phyloP scores from a whole-genome alignment of 2,113 vertebrate genomes.

The Canis aureus region DNA sequence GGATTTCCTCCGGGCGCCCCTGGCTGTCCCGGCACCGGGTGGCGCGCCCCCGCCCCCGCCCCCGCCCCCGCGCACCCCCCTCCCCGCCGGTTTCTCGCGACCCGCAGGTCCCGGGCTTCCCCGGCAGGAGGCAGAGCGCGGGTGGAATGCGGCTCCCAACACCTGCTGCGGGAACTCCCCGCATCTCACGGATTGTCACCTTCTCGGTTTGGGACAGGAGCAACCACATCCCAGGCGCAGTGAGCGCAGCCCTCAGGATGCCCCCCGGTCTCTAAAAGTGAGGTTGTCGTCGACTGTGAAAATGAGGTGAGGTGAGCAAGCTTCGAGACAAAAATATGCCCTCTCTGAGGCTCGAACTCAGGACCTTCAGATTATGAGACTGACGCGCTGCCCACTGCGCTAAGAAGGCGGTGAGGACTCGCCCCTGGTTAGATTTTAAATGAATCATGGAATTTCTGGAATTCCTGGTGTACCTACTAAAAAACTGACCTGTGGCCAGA shows the following conservation, averaged over 20 bases:
- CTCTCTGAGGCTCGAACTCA: slow-evolving; percentile 72
- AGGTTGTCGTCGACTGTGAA: neutral
- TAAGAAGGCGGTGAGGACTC: rapidly evolving
- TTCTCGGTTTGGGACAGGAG: neutral
- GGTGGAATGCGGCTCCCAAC: rapidly evolving
- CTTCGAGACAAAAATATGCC: rapidly evolving
- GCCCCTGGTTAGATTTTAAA: rapidly evolving
- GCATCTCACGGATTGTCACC: rapidly evolving
- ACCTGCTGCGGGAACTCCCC: neutral
- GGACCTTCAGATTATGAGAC: slow-evolving; percentile 78
- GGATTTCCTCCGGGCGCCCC: too few relatives aligned
- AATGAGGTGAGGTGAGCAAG: too few relatives aligned
- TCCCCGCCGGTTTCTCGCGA: too few relatives aligned
- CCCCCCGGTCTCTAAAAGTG: neutral
- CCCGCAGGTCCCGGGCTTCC: neutral
- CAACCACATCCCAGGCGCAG: neutral
- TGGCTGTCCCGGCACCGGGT: too few relatives aligned
- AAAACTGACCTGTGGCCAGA: neutral
- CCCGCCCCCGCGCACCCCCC: too few relatives aligned
- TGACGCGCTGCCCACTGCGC: slow-evolving; percentile 65
- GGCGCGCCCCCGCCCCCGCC: too few relatives aligned
- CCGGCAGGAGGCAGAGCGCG: neutral
- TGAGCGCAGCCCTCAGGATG: neutral
- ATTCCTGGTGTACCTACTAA: neutral
- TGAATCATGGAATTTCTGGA: neutral